Conservation (phyloP, 2,888 invertebrate species). For the Hanleya hanleyi region DNA sequence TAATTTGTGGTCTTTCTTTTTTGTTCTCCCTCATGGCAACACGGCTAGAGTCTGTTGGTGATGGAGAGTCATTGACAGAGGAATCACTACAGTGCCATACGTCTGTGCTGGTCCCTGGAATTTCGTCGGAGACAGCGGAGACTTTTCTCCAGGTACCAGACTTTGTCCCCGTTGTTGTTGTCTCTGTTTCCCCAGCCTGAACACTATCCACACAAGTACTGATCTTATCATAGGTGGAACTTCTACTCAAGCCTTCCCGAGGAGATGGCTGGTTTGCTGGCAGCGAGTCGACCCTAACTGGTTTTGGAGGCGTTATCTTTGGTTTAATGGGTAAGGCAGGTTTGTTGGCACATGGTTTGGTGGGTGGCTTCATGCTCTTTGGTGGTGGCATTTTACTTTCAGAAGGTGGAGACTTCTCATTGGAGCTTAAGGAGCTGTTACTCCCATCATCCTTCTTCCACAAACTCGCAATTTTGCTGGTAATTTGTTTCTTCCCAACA, state of each 20-base stretch:
- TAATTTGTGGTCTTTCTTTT: neutral
- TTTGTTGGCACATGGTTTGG: neutral
- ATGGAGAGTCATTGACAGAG: neutral
- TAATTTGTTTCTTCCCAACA: slow-evolving; percentile 54
- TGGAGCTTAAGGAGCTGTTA: neutral
- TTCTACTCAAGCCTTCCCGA: slow-evolving; percentile 45
- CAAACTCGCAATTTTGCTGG: slow-evolving; percentile 86
- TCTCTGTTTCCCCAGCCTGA: neutral
- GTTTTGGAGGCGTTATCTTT: slow-evolving; percentile 22
- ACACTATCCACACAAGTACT: slow-evolving; percentile 41
- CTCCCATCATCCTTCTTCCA: slow-evolving; percentile 81
- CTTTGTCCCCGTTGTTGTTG: neutral
- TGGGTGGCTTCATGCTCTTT: neutral
- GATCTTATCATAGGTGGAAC: slow-evolving; percentile 73
- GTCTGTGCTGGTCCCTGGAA: neutral
- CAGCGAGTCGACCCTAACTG: neutral
- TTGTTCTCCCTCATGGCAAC: neutral
- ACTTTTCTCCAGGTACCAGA: neutral
- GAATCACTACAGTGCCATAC: neutral
- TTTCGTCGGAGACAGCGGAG: neutral
- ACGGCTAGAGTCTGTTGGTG: neutral
- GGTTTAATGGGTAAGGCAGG: slow-evolving; percentile 4
- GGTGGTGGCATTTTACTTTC: slow-evolving; percentile 16
- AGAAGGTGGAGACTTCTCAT: slow-evolving; percentile 20
- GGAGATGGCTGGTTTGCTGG: slow-evolving; percentile 11